Evolutionary conservation across 1,140 invertebrate species (phyloP), one percentile per base, ranked within the genome.

Genomic region (Tribolium madens): DNA sequence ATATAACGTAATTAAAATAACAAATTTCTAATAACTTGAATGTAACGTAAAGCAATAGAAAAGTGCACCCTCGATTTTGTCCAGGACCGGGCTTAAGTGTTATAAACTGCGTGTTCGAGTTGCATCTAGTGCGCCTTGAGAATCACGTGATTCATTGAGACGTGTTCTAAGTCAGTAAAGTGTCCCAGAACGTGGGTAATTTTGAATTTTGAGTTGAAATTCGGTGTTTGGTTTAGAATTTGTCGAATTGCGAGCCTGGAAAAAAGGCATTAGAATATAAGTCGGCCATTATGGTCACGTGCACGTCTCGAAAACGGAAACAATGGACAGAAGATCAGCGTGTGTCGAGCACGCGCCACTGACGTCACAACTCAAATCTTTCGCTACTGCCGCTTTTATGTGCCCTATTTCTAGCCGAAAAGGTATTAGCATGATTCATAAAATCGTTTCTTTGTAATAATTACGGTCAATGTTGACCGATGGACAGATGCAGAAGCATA

Each of bases 251-350:
- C 80, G 73, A 46, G 36, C 57, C 80, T 81, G 80, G 12, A 64
- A 76, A 60, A 79, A 71, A 69, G 48, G 74, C 74, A 68, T 79
- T 79, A 81, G 79, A 76, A 80, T 83, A 80, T 79, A 82, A 80
- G 77, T 80, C 81, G 76, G 81, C 81, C 81, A 83, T 83, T 79
- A 81, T 77, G 78, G 82, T 79, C 82, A 83, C 82, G 82, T 83
- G 82, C 78, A 77, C 73, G 76, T 81, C 78, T 82, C 78, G 73
- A 81, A 81, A 82, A 81, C 74, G 81, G 82, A 83, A 83, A 83
- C 81, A 83, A 83, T 83, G 79, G 81, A 83, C 80, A 77, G 75
- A 76, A 81, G 79, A 80, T 76, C 77, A 81, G 78, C 82, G 76
- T 79, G 79, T 81, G 82, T 52, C 33, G n/a, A 53, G 15, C 82